Conservation (phyloP, 2,888 invertebrate genomes). For the Caenorhabditis wallacei region DNA sequence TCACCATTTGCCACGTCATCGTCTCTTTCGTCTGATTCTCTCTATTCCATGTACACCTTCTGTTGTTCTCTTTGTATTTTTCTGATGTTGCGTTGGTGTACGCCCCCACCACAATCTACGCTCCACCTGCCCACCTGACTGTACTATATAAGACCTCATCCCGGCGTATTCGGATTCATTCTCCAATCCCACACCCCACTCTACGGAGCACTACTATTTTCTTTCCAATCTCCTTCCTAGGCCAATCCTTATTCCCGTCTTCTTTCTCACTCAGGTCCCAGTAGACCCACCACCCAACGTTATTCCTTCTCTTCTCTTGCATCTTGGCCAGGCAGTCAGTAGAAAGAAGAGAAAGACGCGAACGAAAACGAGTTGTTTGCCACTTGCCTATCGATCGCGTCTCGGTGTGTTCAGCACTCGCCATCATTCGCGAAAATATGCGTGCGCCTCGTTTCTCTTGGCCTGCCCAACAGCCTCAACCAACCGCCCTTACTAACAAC, state of each 20-base stretch:
- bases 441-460: constrained; percentile 58
- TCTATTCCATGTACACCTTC: background rate
- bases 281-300: constrained; percentile 52
- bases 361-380: constrained; percentile 66
- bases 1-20: constrained; percentile 16
- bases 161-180: constrained; percentile 44
- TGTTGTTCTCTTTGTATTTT: background rate
- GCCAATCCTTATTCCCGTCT: constrained; percentile 29
- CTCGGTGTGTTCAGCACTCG: constrained; percentile 64
- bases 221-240: constrained; percentile 9
- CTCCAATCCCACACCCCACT: constrained; percentile 5
- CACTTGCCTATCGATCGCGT: constrained; percentile 67
- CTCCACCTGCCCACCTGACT: constrained; percentile 46
- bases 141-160: constrained; percentile 22
- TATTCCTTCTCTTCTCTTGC: constrained; percentile 20
- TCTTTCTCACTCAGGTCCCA: constrained; percentile 51
- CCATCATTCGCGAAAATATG: constrained; percentile 61
- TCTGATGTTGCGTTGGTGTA: background rate
- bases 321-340: constrained; percentile 35
- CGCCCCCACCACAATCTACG: constrained; percentile 12
- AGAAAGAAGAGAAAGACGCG: constrained; percentile 56
- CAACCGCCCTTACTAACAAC: constrained; percentile 62
- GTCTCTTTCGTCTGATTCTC: background rate
- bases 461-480: constrained; percentile 48
- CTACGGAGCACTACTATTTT: constrained; percentile 26